phyloP scores from a whole-genome alignment of 2,797 vertebrate species.

The Lophotriccus pileatus region DNA sequence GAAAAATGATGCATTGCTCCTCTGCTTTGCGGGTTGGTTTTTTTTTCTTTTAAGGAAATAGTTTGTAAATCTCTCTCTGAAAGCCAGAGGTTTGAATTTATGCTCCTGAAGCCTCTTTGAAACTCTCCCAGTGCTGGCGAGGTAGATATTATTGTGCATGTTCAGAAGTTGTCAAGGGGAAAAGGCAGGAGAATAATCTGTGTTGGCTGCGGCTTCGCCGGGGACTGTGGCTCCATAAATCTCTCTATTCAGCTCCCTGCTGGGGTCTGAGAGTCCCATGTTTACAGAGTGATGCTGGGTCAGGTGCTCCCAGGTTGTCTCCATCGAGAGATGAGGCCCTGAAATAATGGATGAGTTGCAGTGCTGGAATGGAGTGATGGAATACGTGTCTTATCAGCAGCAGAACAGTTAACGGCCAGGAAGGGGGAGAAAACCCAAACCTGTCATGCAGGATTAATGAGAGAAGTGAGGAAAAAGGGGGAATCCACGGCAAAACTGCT shows the following conservation, averaged over 20 bases:
- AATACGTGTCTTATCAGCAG: slow-evolving; percentile 11
- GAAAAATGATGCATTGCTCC: background rate
- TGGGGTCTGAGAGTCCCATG: background rate
- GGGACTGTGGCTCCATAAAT: slow-evolving; percentile 34
- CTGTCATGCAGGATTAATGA: slow-evolving; percentile 47
- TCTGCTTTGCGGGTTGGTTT: background rate
- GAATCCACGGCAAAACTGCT: background rate
- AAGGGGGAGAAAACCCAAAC: background rate
- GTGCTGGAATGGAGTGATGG: background rate
- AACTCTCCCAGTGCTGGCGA: background rate
- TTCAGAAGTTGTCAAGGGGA: slow-evolving; percentile 6
- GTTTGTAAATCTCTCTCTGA: slow-evolving; percentile 30
- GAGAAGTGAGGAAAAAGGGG: background rate
- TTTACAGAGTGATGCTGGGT: background rate
- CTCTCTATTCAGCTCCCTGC: background rate
- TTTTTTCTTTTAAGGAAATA: background rate
- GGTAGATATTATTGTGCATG: background rate
- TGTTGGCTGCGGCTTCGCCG: background rate
- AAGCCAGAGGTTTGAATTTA: slow-evolving; percentile 19
- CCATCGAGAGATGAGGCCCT: background rate
- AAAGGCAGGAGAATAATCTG: slow-evolving; percentile 18
- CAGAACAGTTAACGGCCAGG: background rate
- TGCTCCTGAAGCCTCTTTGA: slow-evolving; percentile 12
- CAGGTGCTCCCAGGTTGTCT: background rate
- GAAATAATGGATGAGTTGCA: background rate